Base-by-base conservation (phyloP, 2,797 vertebrate genomes). In the Galagoides demidoff region DNA sequence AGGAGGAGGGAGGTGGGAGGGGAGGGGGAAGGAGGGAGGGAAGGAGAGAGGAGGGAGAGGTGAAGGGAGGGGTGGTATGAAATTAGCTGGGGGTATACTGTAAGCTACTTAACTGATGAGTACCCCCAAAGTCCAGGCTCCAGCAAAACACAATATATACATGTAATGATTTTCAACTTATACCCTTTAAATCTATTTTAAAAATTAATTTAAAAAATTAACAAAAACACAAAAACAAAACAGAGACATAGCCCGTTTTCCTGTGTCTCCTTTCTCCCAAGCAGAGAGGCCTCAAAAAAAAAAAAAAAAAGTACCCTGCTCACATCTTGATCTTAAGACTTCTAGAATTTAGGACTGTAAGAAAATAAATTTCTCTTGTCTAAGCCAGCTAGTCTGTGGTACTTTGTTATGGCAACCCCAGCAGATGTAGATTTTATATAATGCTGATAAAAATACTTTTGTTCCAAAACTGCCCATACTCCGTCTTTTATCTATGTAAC, bases 1-100 rank as follows among this genome's bases (percentile, higher is more conserved):
- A 2, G 45, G 3, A 13, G 49, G 49, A 13, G 13, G 3, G 13
- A 14, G 49, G n/a, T n/a, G n/a, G n/a, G n/a, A n/a, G 3, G 49
- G 2, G 13, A 13, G 49, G 13, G 0, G 13, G 49, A 49, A 3
- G 13, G 13, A 14, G 13, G 49, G 13, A 14, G 49, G 49, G 13
- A 0, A 14, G 13, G 49, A 14, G 49, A 14, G 13, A 3, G 5
- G 17, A 4, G 55, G 5, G 5, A 6, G 55, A 7, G 55, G 1
- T 14, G 5, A 6, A 20, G 14, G 3, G 14, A 14, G 49, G 45
- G 45, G 45, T 49, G 45, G 12, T 2, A 49, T 49, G 45, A 49
- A 55, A 55, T 55, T 55, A 55, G 14, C 3, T 55, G 17, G 16
- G 52, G 52, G 52, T 55, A 55, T 2, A 55, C 19, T 14, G 3